phyloP scores from a whole-genome alignment of 1,140 invertebrate species.

The Drosophila ananassae region DNA sequence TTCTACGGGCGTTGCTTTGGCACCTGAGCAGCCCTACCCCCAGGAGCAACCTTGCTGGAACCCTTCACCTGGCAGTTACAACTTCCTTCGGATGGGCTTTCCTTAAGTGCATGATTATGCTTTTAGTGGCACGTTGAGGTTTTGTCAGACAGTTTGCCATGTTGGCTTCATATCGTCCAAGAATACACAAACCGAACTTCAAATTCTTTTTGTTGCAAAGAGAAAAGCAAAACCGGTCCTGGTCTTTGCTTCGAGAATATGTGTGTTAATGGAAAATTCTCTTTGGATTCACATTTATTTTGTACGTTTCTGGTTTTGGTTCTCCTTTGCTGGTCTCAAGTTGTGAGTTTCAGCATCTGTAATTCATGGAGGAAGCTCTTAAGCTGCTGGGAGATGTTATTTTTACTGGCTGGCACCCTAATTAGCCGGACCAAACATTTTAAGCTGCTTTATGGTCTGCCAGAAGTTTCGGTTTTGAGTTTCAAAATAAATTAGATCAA shows the following conservation, averaged over 20 bases:
- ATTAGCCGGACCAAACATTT: constrained; percentile 17
- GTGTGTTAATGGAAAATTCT: constrained; percentile 70
- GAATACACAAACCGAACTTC: constrained; percentile 24
- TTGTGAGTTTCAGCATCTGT: constrained; percentile 22
- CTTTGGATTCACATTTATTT: constrained; percentile 41
- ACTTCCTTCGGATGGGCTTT: constrained; percentile 63
- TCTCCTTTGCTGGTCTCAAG: constrained; percentile 22
- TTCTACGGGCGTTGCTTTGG: constrained; percentile 71
- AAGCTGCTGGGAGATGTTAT: constrained; percentile 19
- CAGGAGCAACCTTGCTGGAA: neutral
- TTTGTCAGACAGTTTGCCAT: constrained; percentile 71
- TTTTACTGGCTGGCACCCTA: neutral
- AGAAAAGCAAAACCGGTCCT: constrained; percentile 41
- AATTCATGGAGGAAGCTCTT: constrained; percentile 16
- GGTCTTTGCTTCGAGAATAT: constrained; percentile 39
- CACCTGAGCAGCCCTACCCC: constrained; percentile 36
- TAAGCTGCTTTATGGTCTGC: constrained; percentile 6
- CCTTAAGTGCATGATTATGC: constrained; percentile 82
- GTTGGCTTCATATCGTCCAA: constrained; percentile 29
- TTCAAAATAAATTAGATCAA: neutral
- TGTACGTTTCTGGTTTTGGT: constrained; percentile 20
- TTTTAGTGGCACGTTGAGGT: constrained; percentile 82
- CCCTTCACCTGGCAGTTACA: constrained; percentile 18
- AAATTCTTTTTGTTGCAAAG: constrained; percentile 31
- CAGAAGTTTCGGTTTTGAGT: neutral